Evolutionary conservation across 2,888 invertebrate genomes (phyloP).

Genomic region (Enchytraeus crypticus): DNA sequence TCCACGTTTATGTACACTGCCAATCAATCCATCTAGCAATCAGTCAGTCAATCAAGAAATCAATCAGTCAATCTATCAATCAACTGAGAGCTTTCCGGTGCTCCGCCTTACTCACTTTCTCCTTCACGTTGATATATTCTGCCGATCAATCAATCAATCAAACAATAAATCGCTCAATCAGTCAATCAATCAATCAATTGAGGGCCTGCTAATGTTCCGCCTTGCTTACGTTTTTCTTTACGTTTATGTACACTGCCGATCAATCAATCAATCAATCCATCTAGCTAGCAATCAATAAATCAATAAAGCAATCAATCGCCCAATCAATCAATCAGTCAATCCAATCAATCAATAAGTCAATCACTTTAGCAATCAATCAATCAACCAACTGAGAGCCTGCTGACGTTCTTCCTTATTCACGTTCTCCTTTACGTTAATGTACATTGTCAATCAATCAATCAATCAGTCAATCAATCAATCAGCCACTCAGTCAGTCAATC

Average conservation of each 20-base stretch:
- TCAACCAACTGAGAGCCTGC: conserved; percentile 65
- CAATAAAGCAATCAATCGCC: conserved; percentile 71
- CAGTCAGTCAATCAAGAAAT: conserved; percentile 85
- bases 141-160: conserved; percentile 24
- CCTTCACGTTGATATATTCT: conserved; percentile 70
- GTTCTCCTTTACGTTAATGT: conserved; percentile 73
- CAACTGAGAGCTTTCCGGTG: conserved; percentile 69
- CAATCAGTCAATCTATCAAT: too few species aligned
- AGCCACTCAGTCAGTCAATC: too few species aligned
- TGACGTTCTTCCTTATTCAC: conserved; percentile 60
- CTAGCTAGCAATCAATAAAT: too few species aligned
- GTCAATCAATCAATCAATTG: conserved; percentile 72
- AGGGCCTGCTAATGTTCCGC: conserved; percentile 68
- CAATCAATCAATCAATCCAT: too few species aligned
- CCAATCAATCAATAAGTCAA: too few species aligned
- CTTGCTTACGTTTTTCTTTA: conserved; percentile 60
- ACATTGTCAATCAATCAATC: conserved; percentile 54
- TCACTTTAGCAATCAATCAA: too few species aligned
- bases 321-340: too few species aligned
- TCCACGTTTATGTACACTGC: conserved; percentile 71
- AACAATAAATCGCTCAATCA: conserved; percentile 86
- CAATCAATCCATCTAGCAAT: too few species aligned
- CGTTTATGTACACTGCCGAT: conserved; percentile 64
- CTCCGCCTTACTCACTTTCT: conserved; percentile 59
- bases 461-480: too few species aligned